Evolutionary conservation across 2,113 vertebrate genomes (phyloP), one percentile per base, ranked within the genome.

Genomic region (Istiophorus platypterus): DNA sequence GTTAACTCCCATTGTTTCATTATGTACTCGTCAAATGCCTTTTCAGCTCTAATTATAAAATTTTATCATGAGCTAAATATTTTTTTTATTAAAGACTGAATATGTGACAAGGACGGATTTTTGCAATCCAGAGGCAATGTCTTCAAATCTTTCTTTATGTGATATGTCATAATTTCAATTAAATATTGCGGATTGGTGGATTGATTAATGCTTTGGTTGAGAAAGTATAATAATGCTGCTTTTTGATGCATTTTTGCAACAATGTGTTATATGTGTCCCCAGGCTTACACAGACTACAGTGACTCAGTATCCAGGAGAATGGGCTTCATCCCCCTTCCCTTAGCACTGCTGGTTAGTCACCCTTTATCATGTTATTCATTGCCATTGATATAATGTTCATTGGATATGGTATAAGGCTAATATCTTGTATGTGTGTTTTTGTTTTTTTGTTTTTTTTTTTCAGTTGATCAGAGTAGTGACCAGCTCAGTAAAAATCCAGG

Each of bases 281-380:
- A 99, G 98, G 98, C 98, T 0, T 99, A 99, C 64, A 99, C 98
- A 61, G 98, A 99, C 93, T 99, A 99, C 92, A 99, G 98, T 56
- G 98, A 99, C 92, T 98, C 98, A 0, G 98, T 99, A 56, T 99
- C 98, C 34, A 96, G 98, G 85, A 96, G 98, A 91, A 99, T 99
- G 98, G 98, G 98, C 3, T 99, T 99, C 86, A 99, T 99, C 89
- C 98, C 98, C 39, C 98, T 99, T 91, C 98, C 98, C 3, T 87
- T 99, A 45, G 98, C 98, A 83, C 95, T 99, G 68, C 89, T 99
- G 94, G 98, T 99, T 95, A 96, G 97, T 96, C 11, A 31, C 51
- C 47, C 18, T 37, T 54, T 31, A 3, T 70, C 0, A 4, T 1
- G 2, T 26, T 71, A 26, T 17, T 3, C 7, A 42, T 11, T 29